Base-by-base conservation (phyloP, 1,140 invertebrate species). In the Magallana angulata region DNA sequence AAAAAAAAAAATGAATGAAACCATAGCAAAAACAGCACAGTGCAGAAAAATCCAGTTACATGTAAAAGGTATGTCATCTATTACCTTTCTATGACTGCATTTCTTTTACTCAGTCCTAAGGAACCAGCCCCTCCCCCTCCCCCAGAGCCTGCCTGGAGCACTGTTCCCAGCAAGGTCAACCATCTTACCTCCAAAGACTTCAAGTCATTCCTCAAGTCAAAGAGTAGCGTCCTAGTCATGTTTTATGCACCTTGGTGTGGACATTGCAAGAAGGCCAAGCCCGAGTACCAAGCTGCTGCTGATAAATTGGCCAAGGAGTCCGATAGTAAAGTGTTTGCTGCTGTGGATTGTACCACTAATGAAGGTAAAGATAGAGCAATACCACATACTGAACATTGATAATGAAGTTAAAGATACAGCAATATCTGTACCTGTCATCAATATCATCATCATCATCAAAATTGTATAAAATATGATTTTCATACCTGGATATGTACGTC, bases 261-360 rank as follows among this genome's bases (percentile, higher is more conserved):
- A 6, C 97, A 98, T 94, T 98, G 98, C 92, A 98, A 98, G 93
- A 96, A 96, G 90, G 96, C 97, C 0, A 98, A 98, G 94, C 97
- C 97, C 1, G 97, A 97, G 93, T 97, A 97, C 93, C 96, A 96
- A 9, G 95, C 95, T 57, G 97, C 97, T 1, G 97, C 98, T 1
- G 96, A 96, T 84, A 92, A 95, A 62, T 96, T 97, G n/a, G 58
- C 59, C 88, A 96, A 96, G 92, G 92, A 95, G 56, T 93, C 95
- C 57, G 91, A 92, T 24, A 93, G 92, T 85, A 89, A 85, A 14
- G 96, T 96, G 24, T 97, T 98, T 93, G 97, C 96, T 6, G 97
- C 97, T 14, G 96, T 98, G 0, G 97, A 98, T 94, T 98, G 97
- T 92, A 98, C 97, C 16, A 85, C 1, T 93, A 95, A 68, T 94